A percentile compares a stretch with the other conserved stretches of the same genome.
Evolutionary conservation across 1,140 invertebrate genomes (phyloP).

Genomic region (Rhyacophila brunnea): DNA sequence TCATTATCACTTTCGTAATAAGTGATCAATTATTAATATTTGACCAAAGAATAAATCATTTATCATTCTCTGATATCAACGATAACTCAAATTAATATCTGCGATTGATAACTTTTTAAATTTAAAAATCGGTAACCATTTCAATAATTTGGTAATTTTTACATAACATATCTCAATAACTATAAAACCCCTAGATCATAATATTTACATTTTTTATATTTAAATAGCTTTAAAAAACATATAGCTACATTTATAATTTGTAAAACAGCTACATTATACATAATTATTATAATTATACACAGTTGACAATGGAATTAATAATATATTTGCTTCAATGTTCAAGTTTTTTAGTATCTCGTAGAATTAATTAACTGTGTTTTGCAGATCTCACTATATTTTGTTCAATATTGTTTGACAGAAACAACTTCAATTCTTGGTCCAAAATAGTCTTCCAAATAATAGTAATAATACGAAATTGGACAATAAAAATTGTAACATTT

Average conservation of each 20-base stretch:
- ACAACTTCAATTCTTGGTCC: no score
- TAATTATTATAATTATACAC: constrained; percentile 14
- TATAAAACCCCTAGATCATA: constrained; percentile 34
- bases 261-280: constrained; percentile 26
- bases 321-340: no score
- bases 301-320: no score
- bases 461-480: no score
- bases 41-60: no score
- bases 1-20: not conserved
- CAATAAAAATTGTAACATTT: no score
- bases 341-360: no score
- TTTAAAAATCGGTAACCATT: constrained; percentile 36
- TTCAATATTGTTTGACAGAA: no score
- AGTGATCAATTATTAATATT: no score
- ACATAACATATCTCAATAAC: constrained; percentile 33
- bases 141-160: constrained; percentile 37
- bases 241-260: constrained; percentile 19
- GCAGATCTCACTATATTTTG: no score
- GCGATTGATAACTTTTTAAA: constrained; percentile 25
- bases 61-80: not conserved
- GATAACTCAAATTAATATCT: constrained; percentile 11
- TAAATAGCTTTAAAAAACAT: constrained; percentile 18
- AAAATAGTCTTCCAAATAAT: no score
- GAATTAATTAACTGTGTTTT: no score
- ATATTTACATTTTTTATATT: constrained; percentile 19